Evolutionary conservation across 2,797 vertebrate species (phyloP).

Genomic region (Kryptopterus vitreolus): DNA sequence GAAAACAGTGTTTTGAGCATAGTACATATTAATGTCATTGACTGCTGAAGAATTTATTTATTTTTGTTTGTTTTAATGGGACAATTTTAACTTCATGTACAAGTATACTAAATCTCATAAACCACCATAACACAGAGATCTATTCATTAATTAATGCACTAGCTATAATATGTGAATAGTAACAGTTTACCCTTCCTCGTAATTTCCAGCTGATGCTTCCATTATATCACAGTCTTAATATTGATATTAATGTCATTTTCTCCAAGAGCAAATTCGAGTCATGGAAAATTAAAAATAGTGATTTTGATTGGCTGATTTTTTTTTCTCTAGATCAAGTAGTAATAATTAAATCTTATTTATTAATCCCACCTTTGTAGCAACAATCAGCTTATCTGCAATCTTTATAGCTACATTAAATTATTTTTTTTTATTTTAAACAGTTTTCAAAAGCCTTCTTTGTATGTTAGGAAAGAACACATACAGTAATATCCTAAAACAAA

Average conservation of each 20-base stretch:
- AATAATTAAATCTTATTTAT: neutral
- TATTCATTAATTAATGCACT: too few species aligned
- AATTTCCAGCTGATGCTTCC: neutral
- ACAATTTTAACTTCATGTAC: neutral
- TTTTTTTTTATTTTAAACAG: neutral
- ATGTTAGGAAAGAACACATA: neutral
- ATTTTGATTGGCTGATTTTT: neutral
- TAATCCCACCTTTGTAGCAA: neutral
- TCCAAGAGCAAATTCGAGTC: neutral
- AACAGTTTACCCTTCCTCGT: neutral
- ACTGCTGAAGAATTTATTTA: too few species aligned
- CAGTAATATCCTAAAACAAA: slow-evolving; percentile 4
- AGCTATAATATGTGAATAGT: too few species aligned
- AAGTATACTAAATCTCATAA: neutral
- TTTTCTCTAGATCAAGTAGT: neutral
- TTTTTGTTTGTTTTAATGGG: neutral
- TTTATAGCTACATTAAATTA: neutral
- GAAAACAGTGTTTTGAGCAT: neutral
- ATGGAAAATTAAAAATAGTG: neutral
- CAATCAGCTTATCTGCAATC: neutral
- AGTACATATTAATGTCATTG: neutral
- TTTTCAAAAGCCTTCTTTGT: too few species aligned
- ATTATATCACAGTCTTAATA: neutral
- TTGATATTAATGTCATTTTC: neutral
- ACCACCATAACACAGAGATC: too few species aligned